Percentiles rank a stretch among this genome's conserved stretches.
phyloP scores from a whole-genome alignment of 1,140 invertebrate genomes.

The Brachionus rotundiformis region DNA sequence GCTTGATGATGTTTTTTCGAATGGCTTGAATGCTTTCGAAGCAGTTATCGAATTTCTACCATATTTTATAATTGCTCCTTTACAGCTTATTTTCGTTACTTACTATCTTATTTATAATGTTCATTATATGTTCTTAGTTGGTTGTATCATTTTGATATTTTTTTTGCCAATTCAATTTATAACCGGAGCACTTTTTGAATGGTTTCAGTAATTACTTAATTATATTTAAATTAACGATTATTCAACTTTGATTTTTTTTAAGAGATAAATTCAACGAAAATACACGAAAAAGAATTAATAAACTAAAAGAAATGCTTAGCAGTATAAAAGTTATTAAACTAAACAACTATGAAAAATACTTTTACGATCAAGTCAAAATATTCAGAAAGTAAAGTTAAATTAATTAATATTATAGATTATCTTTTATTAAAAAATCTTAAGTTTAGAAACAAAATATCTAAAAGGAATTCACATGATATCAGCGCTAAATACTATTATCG shows the following conservation, averaged over 20 bases:
- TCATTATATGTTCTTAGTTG: background rate
- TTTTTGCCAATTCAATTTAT: background rate
- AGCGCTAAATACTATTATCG: background rate
- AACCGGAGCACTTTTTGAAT: background rate
- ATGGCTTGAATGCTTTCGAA: background rate
- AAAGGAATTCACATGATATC: background rate
- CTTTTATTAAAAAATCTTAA: background rate
- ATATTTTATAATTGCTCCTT: background rate
- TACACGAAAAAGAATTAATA: background rate
- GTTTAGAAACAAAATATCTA: background rate
- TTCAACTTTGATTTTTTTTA: too few species aligned
- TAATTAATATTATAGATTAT: background rate
- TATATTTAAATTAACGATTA: too few species aligned
- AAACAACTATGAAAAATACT: background rate
- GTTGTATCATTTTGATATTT: background rate
- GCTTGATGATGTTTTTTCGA: background rate
- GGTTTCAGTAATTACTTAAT: background rate
- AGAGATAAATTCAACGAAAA: background rate
- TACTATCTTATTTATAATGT: background rate
- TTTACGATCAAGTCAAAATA: background rate
- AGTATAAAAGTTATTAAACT: background rate
- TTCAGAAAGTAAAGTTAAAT: background rate
- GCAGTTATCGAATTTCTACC: background rate
- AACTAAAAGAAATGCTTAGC: background rate
- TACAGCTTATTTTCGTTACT: background rate